Evolutionary conservation across 1,140 invertebrate genomes (phyloP), one percentile per base, ranked within the genome.

Genomic region (Drosophila nebulosa): DNA sequence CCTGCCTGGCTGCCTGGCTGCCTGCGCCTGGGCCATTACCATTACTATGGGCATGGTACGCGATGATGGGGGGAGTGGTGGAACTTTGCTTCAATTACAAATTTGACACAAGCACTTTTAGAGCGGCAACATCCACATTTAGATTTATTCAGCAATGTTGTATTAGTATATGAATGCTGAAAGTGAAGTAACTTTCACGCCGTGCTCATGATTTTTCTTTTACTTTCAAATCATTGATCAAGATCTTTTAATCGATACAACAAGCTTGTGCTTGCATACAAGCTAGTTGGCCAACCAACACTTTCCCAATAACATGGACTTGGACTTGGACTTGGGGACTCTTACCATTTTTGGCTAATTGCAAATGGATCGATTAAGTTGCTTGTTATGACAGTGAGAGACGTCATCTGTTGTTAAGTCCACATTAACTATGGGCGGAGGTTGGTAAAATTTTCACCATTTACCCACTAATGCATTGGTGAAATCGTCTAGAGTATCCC

Each of bases 181-280:
- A 85, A 85, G 81, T 81, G 81, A 85, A 85, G 66, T 86, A 81
- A 85, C 81, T 85, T 85, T 85, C 81, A 86, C 81, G 62, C 51
- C 35, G 59, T n/a, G n/a, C n/a, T n/a, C 69, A 61, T 61, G 72
- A 42, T 74, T 78, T 69, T 73, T 78, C 58, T 67, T 69, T 86
- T 78, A 85, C 81, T 85, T 85, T 85, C 81, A 86, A 86, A 86
- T 86, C 78, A 86, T 80, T 78, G 74, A 86, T 86, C 81, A 81
- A 85, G 61, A 86, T 84, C 59, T 83, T 74, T 79, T 69, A 78
- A 79, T 70, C 62, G 70, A 78, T 78, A 46, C 58, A 6, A 59
- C 52, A 30, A 55, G 27, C 27, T 30, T 10, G 69, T 10, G 69
- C 21, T 14, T 7, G 27, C 36, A n/a, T 58, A 57, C 71, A 42